Percentiles rank a stretch among this genome's conserved stretches.
Evolutionary conservation across 2,888 invertebrate species (phyloP).

Genomic region (Acanthosepion pharaonis): DNA sequence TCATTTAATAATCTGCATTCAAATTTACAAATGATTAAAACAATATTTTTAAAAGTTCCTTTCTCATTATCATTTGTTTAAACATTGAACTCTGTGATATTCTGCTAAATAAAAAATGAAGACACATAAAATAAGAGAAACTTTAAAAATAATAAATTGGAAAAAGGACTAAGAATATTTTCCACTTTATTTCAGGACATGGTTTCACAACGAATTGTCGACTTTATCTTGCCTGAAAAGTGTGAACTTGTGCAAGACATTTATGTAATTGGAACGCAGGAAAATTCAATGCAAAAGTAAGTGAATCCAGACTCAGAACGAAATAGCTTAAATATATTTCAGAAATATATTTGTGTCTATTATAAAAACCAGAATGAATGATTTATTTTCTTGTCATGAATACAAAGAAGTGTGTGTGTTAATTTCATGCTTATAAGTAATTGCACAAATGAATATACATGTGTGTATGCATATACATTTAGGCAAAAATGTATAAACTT

Average conservation of each 20-base stretch:
- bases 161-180: not conserved
- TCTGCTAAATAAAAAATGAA: too few relatives aligned
- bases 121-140: too few relatives aligned
- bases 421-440: too few relatives aligned
- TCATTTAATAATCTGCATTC: too few relatives aligned
- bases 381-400: not conserved
- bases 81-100: too few relatives aligned
- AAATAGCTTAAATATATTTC: not conserved
- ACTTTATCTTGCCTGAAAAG: constrained; percentile 89
- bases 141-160: not conserved
- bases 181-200: constrained; percentile 37
- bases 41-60: not conserved
- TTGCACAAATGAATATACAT: too few relatives aligned
- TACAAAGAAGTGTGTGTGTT: too few relatives aligned
- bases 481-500: too few relatives aligned
- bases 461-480: too few relatives aligned
- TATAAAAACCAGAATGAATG: too few relatives aligned
- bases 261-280: constrained; percentile 93
- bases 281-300: constrained; percentile 87
- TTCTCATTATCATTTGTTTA: not conserved
- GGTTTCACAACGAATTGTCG: constrained; percentile 80
- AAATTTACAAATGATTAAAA: too few relatives aligned
- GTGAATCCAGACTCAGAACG: constrained; percentile 47
- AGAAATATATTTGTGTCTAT: not conserved
- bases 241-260: constrained; percentile 89